Evolutionary conservation across 2,113 vertebrate species (phyloP).

Genomic region (Neotoma lepida): DNA sequence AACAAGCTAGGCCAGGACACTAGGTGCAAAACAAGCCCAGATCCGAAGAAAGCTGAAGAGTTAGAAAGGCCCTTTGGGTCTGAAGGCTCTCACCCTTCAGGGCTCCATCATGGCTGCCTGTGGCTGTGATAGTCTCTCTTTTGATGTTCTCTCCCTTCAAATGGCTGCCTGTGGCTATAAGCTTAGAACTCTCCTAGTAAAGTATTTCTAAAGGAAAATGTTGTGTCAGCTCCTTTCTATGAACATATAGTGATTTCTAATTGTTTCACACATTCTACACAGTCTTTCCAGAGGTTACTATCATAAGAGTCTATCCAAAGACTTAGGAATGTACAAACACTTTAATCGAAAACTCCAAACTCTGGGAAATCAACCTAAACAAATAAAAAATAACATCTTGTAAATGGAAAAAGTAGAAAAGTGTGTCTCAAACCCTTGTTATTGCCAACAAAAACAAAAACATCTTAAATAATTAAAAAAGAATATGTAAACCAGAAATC

Average conservation of each 20-base stretch:
- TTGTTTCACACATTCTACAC: not conserved
- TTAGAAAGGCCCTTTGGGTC: not conserved
- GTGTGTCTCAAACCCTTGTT: not conserved
- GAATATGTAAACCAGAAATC: not conserved
- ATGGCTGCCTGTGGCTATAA: not conserved
- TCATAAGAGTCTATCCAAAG: conserved; percentile 27
- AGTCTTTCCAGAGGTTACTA: not conserved
- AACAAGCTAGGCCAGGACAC: no score
- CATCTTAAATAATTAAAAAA: not conserved
- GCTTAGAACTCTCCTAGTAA: not conserved
- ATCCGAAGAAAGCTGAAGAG: not conserved
- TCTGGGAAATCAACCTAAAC: conserved; percentile 23
- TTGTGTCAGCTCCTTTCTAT: not conserved
- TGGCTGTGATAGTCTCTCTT: no score
- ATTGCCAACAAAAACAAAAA: not conserved
- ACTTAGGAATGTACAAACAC: not conserved
- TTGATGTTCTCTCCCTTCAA: not conserved
- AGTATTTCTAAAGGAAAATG: not conserved
- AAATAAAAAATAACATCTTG: conserved; percentile 14
- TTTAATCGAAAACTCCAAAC: conserved; percentile 51
- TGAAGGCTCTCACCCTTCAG: not conserved
- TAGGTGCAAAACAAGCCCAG: no score
- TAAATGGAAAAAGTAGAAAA: not conserved
- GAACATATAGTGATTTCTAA: not conserved
- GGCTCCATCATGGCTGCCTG: no score